These are phyloP conservation scores for Heliconius eleuchia DNA, from an alignment of 1,140 invertebrate genomes.

Conservation along the genomic window DNA sequence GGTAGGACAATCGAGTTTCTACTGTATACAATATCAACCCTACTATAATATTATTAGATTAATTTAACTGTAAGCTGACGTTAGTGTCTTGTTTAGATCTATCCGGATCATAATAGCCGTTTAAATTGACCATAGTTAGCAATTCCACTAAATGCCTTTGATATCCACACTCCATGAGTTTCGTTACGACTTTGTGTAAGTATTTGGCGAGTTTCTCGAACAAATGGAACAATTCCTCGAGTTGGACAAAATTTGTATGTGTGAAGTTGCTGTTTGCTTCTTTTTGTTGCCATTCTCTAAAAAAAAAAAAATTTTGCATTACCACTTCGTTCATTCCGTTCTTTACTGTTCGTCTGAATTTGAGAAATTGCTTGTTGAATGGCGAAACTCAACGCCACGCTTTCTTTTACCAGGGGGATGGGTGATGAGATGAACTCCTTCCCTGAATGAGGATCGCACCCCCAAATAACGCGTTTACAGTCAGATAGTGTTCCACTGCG, in stretches of 20 bases:
- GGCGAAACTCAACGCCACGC: no score
- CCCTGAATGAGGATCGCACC: no score
- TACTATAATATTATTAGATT: neutral
- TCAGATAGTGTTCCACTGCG: no score
- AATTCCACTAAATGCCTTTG: constrained; percentile 76
- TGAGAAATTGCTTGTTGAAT: no score
- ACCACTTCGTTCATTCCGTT: no score
- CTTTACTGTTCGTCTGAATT: no score
- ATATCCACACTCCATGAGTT: constrained; percentile 76
- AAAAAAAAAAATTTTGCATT: constrained; percentile 1
- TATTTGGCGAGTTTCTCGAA: constrained; percentile 77
- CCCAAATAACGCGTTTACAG: no score
- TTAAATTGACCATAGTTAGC: constrained; percentile 74
- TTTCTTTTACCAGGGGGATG: no score
- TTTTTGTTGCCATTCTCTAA: constrained; percentile 72
- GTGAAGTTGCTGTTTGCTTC: constrained; percentile 64
- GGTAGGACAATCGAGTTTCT: no score
- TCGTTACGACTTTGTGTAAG: constrained; percentile 72
- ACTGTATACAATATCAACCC: no score
- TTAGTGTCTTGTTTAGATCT: constrained; percentile 53
- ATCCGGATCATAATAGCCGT: constrained; percentile 73
- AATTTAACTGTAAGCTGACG: constrained; percentile 45
- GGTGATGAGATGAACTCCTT: no score
- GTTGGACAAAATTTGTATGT: constrained; percentile 66
- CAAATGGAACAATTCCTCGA: constrained; percentile 70